Evolutionary conservation across 2,888 invertebrate genomes (phyloP).

Genomic region (Drosophila parthenogenetica): DNA sequence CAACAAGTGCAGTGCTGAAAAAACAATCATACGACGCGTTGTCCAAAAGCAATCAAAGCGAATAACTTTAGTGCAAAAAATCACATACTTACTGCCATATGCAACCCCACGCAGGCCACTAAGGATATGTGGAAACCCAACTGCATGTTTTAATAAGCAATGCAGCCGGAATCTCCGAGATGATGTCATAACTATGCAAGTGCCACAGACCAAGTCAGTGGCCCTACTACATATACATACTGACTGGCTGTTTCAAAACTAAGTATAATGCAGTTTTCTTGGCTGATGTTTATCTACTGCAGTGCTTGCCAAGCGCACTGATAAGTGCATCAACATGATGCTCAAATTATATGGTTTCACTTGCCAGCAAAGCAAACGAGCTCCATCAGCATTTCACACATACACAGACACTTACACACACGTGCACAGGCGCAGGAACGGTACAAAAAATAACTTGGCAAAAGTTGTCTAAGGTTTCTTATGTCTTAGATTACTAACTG

Average conservation of each 20-base stretch:
- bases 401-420: conserved; percentile 4
- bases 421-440: conserved; percentile 33
- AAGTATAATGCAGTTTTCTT: conserved; percentile 50
- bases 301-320: conserved; percentile 69
- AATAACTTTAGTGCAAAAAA: conserved; percentile 58
- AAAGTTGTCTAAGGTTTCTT: too few species aligned
- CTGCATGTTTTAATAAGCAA: conserved; percentile 70
- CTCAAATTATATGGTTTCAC: conserved; percentile 75
- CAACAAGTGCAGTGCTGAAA: conserved; percentile 39
- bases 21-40: conserved; percentile 72
- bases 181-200: conserved; percentile 50
- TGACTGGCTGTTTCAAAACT: conserved; percentile 16
- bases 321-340: conserved; percentile 77
- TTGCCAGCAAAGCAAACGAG: conserved; percentile 54
- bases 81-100: conserved; percentile 29
- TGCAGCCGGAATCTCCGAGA: conserved; percentile 24
- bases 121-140: conserved; percentile 9
- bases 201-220: conserved; percentile 32
- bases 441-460: background rate
- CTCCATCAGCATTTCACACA: conserved; percentile 69
- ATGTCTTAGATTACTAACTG: too few species aligned
- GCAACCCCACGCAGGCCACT: conserved; percentile 13
- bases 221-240: conserved; percentile 4
- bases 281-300: conserved; percentile 66
- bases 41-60: conserved; percentile 71